A percentile compares a stretch with the other conserved stretches of the same genome.
Conservation (phyloP, 2,797 vertebrate genomes). For the Schizopygopsis pylzovi region DNA sequence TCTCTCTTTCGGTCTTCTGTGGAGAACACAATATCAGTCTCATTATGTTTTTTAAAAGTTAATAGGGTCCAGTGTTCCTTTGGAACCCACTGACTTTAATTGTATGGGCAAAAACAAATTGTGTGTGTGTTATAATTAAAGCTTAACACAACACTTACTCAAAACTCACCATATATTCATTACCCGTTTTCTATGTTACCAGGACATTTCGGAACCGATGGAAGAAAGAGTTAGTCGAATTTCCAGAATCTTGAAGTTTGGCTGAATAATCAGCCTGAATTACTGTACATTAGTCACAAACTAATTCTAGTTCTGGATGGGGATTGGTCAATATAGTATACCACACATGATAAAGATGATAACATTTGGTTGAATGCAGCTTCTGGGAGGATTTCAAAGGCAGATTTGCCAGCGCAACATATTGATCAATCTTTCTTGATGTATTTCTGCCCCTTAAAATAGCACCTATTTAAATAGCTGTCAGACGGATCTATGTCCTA, state of each 20-base stretch:
- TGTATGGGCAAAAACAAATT: neutral
- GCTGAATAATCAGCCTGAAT: neutral
- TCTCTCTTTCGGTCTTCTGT: neutral
- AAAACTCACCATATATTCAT: neutral
- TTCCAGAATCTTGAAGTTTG: neutral
- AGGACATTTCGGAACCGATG: neutral
- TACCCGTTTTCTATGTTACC: neutral
- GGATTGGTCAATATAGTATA: neutral
- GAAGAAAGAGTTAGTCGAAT: neutral
- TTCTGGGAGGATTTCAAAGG: conserved; percentile 22
- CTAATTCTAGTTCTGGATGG: neutral
- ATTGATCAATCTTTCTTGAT: conserved; percentile 36
- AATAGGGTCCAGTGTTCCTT: neutral
- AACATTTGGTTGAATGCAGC: conserved; percentile 3
- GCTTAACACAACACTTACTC: neutral
- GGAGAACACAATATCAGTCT: neutral
- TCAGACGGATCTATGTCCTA: conserved; percentile 47
- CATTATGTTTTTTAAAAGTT: neutral
- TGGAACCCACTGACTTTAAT: neutral
- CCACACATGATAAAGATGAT: neutral
- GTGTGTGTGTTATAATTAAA: neutral
- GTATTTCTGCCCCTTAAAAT: conserved; percentile 31
- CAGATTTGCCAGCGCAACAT: conserved; percentile 24
- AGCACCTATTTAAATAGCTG: conserved; percentile 47
- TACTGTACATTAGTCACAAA: neutral